phyloP scores from a whole-genome alignment of 1,140 invertebrate species.

The Cryptotermes secundus region DNA sequence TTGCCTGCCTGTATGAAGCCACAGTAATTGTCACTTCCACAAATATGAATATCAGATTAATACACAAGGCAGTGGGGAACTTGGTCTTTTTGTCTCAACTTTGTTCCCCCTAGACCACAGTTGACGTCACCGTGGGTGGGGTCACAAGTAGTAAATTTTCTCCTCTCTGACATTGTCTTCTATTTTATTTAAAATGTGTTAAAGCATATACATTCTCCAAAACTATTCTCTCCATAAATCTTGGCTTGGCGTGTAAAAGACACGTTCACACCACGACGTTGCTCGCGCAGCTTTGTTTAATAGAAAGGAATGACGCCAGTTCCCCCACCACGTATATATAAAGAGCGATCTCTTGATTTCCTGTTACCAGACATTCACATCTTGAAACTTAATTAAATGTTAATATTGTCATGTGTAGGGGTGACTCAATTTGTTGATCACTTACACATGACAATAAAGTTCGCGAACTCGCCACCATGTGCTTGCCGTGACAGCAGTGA shows the following conservation, averaged over 20 bases:
- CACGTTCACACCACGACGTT: neutral
- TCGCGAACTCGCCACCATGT: no score
- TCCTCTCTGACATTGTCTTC: constrained; percentile 3
- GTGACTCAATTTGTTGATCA: no score
- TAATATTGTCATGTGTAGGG: no score
- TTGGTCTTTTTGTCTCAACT: neutral
- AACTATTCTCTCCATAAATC: constrained; percentile 10
- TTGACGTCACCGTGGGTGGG: neutral
- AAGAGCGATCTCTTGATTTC: neutral
- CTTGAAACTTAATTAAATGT: no score
- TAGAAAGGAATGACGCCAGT: neutral
- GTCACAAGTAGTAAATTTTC: neutral
- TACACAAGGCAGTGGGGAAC: neutral
- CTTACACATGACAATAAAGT: no score
- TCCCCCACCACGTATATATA: neutral
- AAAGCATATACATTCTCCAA: neutral
- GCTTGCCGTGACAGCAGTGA: no score
- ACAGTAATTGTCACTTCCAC: no score
- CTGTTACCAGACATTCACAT: no score
- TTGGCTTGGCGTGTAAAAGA: neutral
- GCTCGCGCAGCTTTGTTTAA: neutral
- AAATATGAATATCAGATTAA: neutral
- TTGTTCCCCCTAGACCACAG: neutral
- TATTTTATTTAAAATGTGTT: constrained; percentile 6
- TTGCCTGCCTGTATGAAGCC: no score